phyloP scores from a whole-genome alignment of 1,140 invertebrate species.

The Penaeus vannamei region DNA sequence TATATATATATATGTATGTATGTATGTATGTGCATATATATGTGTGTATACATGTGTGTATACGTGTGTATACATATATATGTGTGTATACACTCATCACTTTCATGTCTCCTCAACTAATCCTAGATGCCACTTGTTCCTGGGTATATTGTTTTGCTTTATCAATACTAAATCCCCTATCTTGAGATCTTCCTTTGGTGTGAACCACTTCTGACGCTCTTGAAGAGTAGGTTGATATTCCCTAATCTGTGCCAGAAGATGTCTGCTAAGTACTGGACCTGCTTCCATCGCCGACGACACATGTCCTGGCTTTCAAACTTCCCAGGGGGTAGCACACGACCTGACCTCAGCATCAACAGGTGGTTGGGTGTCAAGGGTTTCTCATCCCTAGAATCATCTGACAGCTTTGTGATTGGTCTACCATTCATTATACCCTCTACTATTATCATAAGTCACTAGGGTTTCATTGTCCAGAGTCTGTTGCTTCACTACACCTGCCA shows the following conservation, averaged over 20 bases:
- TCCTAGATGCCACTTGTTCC: too few relatives aligned
- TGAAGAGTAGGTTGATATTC: background rate
- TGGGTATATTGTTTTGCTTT: too few relatives aligned
- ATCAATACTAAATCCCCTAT: too few relatives aligned
- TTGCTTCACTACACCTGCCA: background rate
- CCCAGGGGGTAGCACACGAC: too few relatives aligned
- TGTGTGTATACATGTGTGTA: too few relatives aligned
- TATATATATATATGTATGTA: too few relatives aligned
- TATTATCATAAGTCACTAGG: background rate
- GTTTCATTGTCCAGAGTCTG: background rate
- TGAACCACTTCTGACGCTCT: background rate
- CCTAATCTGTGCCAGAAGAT: background rate
- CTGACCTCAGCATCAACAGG: too few relatives aligned
- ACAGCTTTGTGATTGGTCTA: background rate
- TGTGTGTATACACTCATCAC: too few relatives aligned
- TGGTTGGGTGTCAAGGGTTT: background rate
- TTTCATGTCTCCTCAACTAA: too few relatives aligned
- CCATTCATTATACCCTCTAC: slow-evolving; percentile 6
- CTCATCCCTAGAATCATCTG: background rate
- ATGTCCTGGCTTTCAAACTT: too few relatives aligned
- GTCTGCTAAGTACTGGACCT: background rate
- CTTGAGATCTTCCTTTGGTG: background rate
- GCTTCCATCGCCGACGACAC: background rate
- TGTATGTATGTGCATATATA: too few relatives aligned
- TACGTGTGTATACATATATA: too few relatives aligned